Evolutionary conservation across 2,113 vertebrate species (phyloP).

Genomic region (Hylia prasina): DNA sequence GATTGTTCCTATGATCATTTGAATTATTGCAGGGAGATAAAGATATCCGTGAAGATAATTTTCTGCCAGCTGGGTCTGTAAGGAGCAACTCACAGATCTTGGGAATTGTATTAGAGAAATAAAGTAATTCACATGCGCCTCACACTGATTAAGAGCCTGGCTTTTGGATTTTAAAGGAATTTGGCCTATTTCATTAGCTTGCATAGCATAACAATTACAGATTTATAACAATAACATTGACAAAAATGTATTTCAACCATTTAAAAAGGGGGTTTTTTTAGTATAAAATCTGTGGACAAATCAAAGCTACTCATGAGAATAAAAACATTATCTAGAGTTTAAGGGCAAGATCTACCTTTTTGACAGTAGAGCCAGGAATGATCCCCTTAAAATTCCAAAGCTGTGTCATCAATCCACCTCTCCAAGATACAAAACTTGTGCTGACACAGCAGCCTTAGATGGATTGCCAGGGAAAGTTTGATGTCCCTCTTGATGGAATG

Average conservation of each 20-base stretch:
- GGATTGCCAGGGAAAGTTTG: not conserved
- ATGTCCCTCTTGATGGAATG: not conserved
- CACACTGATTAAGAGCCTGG: not conserved
- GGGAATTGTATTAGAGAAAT: not conserved
- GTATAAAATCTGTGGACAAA: not conserved
- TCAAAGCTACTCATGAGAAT: not conserved
- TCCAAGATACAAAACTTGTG: not conserved
- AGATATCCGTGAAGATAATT: not conserved
- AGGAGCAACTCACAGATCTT: not conserved
- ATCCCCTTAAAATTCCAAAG: not conserved
- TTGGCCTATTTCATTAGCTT: not conserved
- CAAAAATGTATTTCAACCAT: not conserved
- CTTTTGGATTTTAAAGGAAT: not conserved
- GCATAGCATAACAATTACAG: not conserved
- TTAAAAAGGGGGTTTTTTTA: not conserved
- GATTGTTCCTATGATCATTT: not conserved
- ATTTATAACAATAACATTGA: not conserved
- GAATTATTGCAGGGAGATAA: constrained; percentile 3
- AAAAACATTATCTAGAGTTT: not conserved
- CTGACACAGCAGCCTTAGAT: not conserved
- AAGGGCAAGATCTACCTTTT: not conserved
- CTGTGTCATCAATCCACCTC: not conserved
- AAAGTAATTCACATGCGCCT: not conserved
- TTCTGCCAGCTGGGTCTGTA: not conserved
- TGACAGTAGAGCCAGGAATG: not conserved